Percentiles rank a stretch among this genome's conserved stretches.
Evolutionary conservation across 53 echinoderm and acorn worm species (phyloP).

Genomic region (Holothuria scabra): DNA sequence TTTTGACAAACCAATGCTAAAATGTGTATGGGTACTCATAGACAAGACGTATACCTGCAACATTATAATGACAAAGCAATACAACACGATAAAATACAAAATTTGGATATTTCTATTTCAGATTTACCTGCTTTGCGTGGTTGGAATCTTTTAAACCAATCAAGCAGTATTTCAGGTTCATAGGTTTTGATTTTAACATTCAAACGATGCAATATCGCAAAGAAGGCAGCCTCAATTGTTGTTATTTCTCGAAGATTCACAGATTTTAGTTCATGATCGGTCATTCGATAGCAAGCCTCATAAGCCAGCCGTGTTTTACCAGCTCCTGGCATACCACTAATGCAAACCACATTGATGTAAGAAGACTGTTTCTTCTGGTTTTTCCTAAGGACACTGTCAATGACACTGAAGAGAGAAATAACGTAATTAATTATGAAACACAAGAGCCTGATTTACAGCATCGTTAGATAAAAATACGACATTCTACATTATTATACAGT

Average conservation of each 20-base stretch:
- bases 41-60: too few relatives aligned
- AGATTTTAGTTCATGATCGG: conserved; percentile 67
- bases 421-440: too few relatives aligned
- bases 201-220: conserved; percentile 81
- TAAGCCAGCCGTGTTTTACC: conserved; percentile 94
- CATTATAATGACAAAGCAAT: too few relatives aligned
- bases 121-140: conserved; percentile 58
- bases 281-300: conserved; percentile 69
- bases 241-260: conserved; percentile 87
- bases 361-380: conserved; percentile 54
- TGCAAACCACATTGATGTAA: conserved; percentile 71
- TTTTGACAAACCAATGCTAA: too few relatives aligned
- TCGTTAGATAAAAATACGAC: too few relatives aligned
- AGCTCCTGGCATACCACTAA: conserved; percentile 92
- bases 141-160: conserved; percentile 43
- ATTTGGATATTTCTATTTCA: too few relatives aligned
- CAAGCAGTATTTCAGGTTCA: conserved; percentile 77
- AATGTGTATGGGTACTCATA: too few relatives aligned
- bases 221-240: conserved; percentile 84
- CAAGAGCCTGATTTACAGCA: too few relatives aligned
- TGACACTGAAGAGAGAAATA: conserved; percentile 51
- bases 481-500: too few relatives aligned
- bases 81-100: too few relatives aligned
- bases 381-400: conserved; percentile 67
- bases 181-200: conserved; percentile 64